Evolutionary conservation across 2,888 invertebrate genomes (phyloP).

Genomic region (Pristionchus arcanus): DNA sequence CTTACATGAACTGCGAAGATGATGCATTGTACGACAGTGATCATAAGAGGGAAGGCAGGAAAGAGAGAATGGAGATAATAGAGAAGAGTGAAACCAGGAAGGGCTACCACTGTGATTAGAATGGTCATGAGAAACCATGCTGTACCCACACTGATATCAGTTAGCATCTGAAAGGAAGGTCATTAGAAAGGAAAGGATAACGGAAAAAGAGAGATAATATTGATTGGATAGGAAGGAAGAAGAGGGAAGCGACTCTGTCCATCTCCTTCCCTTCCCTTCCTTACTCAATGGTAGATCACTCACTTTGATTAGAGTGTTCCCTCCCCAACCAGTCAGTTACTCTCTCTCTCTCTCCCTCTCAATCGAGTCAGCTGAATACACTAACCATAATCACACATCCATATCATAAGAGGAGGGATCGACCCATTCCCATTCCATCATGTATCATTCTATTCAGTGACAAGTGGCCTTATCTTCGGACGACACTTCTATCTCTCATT

Average conservation of each 20-base stretch:
- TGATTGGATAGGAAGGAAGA: conserved; percentile 21
- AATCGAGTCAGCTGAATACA: conserved; percentile 22
- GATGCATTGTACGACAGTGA: conserved; percentile 23
- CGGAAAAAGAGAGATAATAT: conserved; percentile 1
- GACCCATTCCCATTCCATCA: not conserved
- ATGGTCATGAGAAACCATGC: conserved; percentile 55
- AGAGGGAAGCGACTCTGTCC: not conserved
- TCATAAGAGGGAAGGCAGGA: conserved; percentile 32
- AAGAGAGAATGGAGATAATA: conserved; percentile 53
- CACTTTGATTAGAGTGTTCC: conserved; percentile 38
- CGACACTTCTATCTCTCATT: conserved; percentile 27
- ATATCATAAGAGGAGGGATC: conserved; percentile 45
- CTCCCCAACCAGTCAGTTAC: not conserved
- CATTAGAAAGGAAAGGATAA: not conserved
- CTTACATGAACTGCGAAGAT: conserved; percentile 49
- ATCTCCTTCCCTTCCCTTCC: not conserved
- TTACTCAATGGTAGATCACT: conserved; percentile 41
- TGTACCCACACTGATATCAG: conserved; percentile 18
- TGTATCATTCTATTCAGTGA: conserved; percentile 37
- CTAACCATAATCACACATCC: conserved; percentile 23
- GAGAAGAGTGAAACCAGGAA: conserved; percentile 50
- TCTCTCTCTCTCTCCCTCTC: not conserved
- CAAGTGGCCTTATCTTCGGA: conserved; percentile 37
- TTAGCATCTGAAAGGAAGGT: conserved; percentile 36
- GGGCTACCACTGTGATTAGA: not conserved